Base-by-base conservation (phyloP, 2,888 invertebrate species). In the Conops quadrifasciatus region DNA sequence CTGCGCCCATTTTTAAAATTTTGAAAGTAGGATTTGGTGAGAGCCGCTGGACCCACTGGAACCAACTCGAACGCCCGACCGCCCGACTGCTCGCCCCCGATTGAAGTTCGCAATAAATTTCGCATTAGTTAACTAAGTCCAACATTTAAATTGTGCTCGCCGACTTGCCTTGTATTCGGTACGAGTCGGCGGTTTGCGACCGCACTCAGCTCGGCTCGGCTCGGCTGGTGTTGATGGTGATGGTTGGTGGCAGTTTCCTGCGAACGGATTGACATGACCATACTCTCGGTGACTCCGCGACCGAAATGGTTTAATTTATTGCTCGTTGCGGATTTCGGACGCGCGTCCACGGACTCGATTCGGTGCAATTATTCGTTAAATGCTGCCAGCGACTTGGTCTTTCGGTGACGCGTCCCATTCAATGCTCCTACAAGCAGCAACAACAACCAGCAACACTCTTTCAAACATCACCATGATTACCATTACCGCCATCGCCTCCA, bases 41-140 rank as follows among this genome's bases (percentile, higher is more conserved):
- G n/a, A n/a, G n/a, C n/a, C n/a, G n/a, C n/a, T n/a, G n/a, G n/a
- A n/a, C n/a, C n/a, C n/a, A n/a, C n/a, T n/a, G n/a, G n/a, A n/a
- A n/a, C n/a, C n/a, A n/a, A n/a, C n/a, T n/a, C n/a, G n/a, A n/a
- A n/a, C n/a, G n/a, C n/a, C n/a, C 11, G 4, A 49, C 49, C n/a
- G 11, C 26, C 19, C 21, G 51, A 5, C 47, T 9, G 30, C 62
- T 60, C n/a, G 49, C 26, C 51, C 49, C 49, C 78, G 77, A 78
- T 78, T 76, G 76, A 78, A 77, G 78, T 80, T 79, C 75, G 79
- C 76, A 78, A 80, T 80, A 80, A 80, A 80, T 80, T 80, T 78
- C 77, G 79, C 78, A 80, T 81, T 79, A 80, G 79, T 80, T 79
- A 81, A 79, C 80, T 80, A 80, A 80, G 80, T 78, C 77, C 80